Evolutionary conservation across 2,113 vertebrate species (phyloP), one percentile per base, ranked within the genome.

Genomic region (Henicopernis longicauda): DNA sequence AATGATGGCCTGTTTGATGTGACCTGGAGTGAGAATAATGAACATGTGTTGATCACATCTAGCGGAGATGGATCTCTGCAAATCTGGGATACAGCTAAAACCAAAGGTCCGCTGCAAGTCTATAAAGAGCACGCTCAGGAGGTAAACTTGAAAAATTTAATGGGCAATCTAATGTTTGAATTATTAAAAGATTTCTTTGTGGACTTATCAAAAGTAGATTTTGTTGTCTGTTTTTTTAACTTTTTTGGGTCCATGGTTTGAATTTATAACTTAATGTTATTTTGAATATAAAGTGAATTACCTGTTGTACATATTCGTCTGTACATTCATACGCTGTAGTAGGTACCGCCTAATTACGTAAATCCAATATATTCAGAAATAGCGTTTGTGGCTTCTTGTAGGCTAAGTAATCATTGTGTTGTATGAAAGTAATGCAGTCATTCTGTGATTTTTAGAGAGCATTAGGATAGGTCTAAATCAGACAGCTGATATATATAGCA

Each of bases 1-100:
- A 98, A 98, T 5, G 99, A 99, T 78, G 98, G 99, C 7, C 98
- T 99, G 16, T 99, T 99, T 72, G 99, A 99, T 32, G 99, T 99
- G 67, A 98, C 99, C 1, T 99, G 99, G 99, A 99, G 99, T 72
- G 99, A 99, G 96, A 98, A 98, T 89, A 99, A 99, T 7, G 99
- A 99, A 78, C 99, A 99, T 2, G 70, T 99, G n/a, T 63, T 99
- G 94, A 97, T 99, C 90, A 99, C 99, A 5, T 99, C 98, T 15
- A 99, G 99, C 3, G 99, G 99, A 9, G 99, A 99, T 70, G 99
- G 99, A 73, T 99, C 99, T 22, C 95, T 99, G 93, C 99, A 99
- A 97, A 97, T 99, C 58, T 99, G 99, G 99, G 99, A 99, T 96
- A 98, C 98, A 2, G 97, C 98, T 97, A 99, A 98, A 95, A 97